phyloP scores from a whole-genome alignment of 2,797 vertebrate genomes.

The Poecile montanus region DNA sequence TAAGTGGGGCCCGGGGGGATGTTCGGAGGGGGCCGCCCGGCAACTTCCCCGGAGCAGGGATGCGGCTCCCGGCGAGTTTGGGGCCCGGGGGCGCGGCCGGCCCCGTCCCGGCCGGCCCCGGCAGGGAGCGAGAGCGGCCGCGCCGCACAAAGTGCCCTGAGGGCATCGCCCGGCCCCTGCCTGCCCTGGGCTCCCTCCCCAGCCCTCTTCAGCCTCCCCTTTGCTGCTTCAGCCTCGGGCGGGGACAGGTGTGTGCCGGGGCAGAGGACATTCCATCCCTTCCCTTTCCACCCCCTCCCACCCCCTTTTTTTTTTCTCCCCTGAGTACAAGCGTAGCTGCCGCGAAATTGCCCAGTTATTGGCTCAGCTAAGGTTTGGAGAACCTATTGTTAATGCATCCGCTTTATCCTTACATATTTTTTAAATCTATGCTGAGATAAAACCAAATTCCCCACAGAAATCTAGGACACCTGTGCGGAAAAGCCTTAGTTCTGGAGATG shows the following conservation, averaged over 20 bases:
- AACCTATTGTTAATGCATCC: neutral
- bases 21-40: neutral
- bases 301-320: fast-evolving
- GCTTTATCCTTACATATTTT: neutral
- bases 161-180: neutral
- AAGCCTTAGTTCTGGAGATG: neutral
- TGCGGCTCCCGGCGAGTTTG: neutral
- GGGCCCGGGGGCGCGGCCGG: neutral
- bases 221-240: neutral
- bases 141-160: neutral
- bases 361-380: neutral
- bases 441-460: neutral
- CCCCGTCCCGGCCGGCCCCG: neutral
- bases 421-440: neutral
- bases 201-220: neutral
- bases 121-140: neutral
- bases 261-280: fast-evolving
- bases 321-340: neutral
- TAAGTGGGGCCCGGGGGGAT: constrained; percentile 5
- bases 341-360: neutral
- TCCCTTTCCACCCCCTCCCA: too few species aligned
- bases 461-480: neutral
- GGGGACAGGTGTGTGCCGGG: neutral
- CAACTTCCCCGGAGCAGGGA: neutral
- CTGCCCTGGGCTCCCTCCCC: neutral